Percentiles rank a stretch among this genome's conserved stretches.
These are phyloP conservation scores for Dynastes grantii DNA, from an alignment of 2,888 invertebrate genomes.

Conservation along the genomic window DNA sequence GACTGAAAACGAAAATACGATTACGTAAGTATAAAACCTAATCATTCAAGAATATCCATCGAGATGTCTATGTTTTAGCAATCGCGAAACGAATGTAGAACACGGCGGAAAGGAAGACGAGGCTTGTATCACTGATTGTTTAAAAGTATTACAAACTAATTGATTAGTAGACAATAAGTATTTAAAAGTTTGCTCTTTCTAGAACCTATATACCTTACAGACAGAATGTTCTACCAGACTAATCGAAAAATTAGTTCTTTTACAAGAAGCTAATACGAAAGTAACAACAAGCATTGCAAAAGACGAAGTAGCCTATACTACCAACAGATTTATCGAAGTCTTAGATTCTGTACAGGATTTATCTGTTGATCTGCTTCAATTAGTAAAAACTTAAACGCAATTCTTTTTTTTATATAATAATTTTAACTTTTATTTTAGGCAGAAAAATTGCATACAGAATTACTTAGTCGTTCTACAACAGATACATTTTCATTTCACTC, in stretches of 20 bases:
- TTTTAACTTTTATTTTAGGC: slow-evolving; percentile 58
- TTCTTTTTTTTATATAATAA: slow-evolving; percentile 19
- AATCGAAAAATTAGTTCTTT: slow-evolving; percentile 66
- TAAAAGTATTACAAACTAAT: slow-evolving; percentile 46
- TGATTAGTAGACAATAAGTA: slow-evolving; percentile 24
- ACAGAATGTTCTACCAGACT: slow-evolving; percentile 67
- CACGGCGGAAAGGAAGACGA: slow-evolving; percentile 18
- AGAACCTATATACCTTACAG: slow-evolving; percentile 64
- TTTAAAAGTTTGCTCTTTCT: slow-evolving; percentile 39
- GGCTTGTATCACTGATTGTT: slow-evolving; percentile 27
- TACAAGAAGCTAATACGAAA: slow-evolving; percentile 68
- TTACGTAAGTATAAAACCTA: slow-evolving; percentile 59
- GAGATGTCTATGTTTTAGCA: slow-evolving; percentile 5
- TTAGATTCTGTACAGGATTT: slow-evolving; percentile 68
- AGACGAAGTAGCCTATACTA: slow-evolving; percentile 60
- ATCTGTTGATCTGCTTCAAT: slow-evolving; percentile 66
- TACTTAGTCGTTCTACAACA: slow-evolving; percentile 54
- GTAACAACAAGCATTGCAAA: slow-evolving; percentile 61
- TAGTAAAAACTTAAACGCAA: slow-evolving; percentile 62
- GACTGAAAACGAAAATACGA: slow-evolving; percentile 69
- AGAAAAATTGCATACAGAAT: slow-evolving; percentile 61
- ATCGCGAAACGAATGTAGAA: slow-evolving; percentile 32
- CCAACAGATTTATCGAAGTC: slow-evolving; percentile 61
- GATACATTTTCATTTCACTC: slow-evolving; percentile 25
- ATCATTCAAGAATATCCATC: slow-evolving; percentile 1